Conservation (phyloP, 2,113 vertebrate genomes). For the Bos javanicus region DNA sequence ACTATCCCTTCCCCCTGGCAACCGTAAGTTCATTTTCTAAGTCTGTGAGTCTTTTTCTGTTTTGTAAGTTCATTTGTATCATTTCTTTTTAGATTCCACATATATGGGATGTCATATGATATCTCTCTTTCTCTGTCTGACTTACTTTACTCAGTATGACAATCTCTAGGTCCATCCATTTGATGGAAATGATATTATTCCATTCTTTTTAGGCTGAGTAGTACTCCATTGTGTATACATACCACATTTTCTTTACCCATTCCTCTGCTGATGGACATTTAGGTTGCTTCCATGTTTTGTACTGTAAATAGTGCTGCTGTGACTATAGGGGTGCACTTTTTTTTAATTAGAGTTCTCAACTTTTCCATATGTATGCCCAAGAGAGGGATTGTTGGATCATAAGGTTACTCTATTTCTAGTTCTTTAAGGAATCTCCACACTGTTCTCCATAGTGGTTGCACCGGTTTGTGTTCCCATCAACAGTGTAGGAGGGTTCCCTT, state of each 20-base stretch:
- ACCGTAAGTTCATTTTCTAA: background rate
- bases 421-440: background rate
- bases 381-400: background rate
- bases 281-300: background rate
- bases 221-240: background rate
- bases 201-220: background rate
- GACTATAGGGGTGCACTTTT: background rate
- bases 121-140: background rate
- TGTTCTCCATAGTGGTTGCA: too few species aligned
- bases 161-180: background rate
- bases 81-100: background rate
- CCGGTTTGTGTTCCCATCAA: background rate
- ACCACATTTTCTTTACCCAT: background rate
- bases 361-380: background rate
- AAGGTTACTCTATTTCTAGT: background rate
- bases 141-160: background rate
- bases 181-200: background rate
- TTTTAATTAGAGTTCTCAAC: background rate
- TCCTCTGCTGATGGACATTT: background rate
- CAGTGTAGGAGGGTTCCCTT: background rate
- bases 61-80: background rate
- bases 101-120: background rate
- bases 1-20: background rate
- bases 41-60: background rate
- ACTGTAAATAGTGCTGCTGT: background rate